These are phyloP conservation scores for Tamandua tetradactyla DNA, from an alignment of 2,797 vertebrate genomes.

Conservation along the genomic window DNA sequence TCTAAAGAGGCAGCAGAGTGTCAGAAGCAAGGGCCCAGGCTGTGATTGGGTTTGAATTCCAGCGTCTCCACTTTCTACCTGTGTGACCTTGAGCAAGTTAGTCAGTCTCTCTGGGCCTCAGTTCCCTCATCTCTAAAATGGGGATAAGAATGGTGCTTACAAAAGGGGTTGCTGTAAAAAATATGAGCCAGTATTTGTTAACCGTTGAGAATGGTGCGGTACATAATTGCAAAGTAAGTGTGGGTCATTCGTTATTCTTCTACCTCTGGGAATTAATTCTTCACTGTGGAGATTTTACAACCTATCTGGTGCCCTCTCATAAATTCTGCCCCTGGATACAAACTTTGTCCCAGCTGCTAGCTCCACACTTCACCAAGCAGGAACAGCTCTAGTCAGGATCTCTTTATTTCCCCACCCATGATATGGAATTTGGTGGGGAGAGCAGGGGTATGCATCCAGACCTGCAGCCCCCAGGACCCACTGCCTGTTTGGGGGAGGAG, in stretches of 20 bases:
- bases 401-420: neutral
- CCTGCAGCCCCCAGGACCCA: too few relatives aligned
- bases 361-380: neutral
- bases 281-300: neutral
- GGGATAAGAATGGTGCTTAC: neutral
- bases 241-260: neutral
- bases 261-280: neutral
- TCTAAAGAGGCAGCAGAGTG: neutral
- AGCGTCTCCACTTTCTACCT: neutral
- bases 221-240: neutral
- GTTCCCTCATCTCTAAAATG: neutral
- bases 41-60: neutral
- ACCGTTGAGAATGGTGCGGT: neutral
- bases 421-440: neutral
- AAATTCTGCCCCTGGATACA: rapidly evolving
- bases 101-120: neutral
- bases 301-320: neutral
- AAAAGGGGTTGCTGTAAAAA: neutral
- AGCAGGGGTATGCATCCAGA: too few relatives aligned
- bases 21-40: neutral
- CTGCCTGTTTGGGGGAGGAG: neutral
- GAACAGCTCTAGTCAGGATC: neutral
- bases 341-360: rapidly evolving
- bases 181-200: neutral
- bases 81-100: neutral